Evolutionary conservation across 1,140 invertebrate species (phyloP), one percentile per base, ranked within the genome.

Genomic region (Condylostylus longicornis): DNA sequence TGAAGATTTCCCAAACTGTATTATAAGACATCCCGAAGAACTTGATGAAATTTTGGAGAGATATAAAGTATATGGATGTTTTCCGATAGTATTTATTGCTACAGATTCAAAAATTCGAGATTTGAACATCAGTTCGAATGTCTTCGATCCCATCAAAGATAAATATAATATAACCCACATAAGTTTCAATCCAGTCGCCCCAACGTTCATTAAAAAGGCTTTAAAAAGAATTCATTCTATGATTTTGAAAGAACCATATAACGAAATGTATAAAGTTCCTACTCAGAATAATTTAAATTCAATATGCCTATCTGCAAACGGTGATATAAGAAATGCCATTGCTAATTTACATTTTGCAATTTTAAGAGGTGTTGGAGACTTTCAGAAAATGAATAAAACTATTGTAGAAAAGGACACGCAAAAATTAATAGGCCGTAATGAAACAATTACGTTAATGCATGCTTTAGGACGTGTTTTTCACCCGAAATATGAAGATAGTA

Each of bases 1-100:
- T 4, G 78, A 83, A 60, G 79, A 82, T 55, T 72, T 81, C 52
- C 79, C 79, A n/a, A 80, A 82, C 61, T 59, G 69, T 10, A 71
- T 77, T 48, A 36, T 74, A 1, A 68, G 68, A 37, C 68, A 74
- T 42, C 66, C 69, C 18, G 55, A 67, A 40, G 63, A 67, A 38
- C 79, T 83, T 54, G 53, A 65, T 37, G 54, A 67, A 35, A 50
- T 81, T 36, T 54, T 83, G 35, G 63, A 72, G 78, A 79, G 65
- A 43, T 79, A 74, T 46, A 65, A 58, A 22, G 45, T 59, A 34
- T 65, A 69, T 42, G 74, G 71, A n/a, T 73, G 66, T 50, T 72
- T 72, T 32, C 76, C 79, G 12, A 54, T 82, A 35, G 64, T 82
- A 8, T 81, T 83, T 48, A 68, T 82, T 40, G 74, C 70, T 47